These are phyloP conservation scores for Trogon melanurus DNA, from an alignment of 2,113 vertebrate species.

Conservation along the genomic window DNA sequence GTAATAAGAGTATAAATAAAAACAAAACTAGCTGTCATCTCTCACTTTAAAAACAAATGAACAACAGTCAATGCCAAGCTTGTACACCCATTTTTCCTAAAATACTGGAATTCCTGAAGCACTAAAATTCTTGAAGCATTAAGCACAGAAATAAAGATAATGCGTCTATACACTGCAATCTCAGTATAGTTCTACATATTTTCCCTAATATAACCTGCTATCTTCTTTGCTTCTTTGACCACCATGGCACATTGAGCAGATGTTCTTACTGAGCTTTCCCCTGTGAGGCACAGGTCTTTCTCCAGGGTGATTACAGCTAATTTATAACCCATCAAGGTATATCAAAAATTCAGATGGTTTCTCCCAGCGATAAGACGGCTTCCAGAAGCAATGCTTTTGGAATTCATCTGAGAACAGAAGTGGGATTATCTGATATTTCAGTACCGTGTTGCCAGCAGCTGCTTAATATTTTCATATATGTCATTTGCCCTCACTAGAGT, in stretches of 20 bases:
- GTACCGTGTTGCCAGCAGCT: not conserved
- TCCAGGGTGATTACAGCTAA: constrained; percentile 1
- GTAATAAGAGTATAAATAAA: constrained; percentile 32
- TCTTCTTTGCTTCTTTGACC: constrained; percentile 6
- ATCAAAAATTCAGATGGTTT: constrained; percentile 48
- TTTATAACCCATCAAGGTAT: constrained; percentile 43
- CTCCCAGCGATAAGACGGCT: not conserved
- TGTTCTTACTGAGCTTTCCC: constrained; percentile 6
- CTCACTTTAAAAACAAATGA: constrained; percentile 18
- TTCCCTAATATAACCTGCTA: not conserved
- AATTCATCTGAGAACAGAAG: constrained; percentile 41
- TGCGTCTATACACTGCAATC: not conserved
- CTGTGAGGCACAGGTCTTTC: not conserved
- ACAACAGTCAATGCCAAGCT: not conserved
- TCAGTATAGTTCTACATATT: not conserved
- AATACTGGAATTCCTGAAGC: not conserved
- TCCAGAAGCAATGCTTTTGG: constrained; percentile 14
- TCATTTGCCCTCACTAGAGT: constrained; percentile 6
- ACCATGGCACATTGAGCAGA: constrained; percentile 2
- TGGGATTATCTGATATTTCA: constrained; percentile 47
- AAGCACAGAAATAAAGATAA: not conserved
- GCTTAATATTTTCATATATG: constrained; percentile 32
- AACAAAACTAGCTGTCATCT: constrained; percentile 22
- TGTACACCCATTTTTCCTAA: not conserved
- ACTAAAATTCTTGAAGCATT: not conserved